Percentiles rank a stretch among this genome's conserved stretches.
Conservation (phyloP, 2,797 vertebrate genomes). For the Morus bassanus region DNA sequence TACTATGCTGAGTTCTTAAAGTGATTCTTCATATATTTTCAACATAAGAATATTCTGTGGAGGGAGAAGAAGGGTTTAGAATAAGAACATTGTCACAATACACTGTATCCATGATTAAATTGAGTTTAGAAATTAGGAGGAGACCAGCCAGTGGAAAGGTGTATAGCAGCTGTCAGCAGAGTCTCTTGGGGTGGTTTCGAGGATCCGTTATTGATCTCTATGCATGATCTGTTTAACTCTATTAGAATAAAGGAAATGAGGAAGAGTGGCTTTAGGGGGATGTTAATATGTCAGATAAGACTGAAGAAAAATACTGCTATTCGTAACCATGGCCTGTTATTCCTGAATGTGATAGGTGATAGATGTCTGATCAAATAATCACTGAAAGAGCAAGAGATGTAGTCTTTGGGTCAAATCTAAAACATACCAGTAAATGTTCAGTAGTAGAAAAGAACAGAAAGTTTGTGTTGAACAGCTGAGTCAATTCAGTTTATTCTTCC, state of each 20-base stretch:
- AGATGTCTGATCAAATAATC: background rate
- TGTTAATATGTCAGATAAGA: background rate
- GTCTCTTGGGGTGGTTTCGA: background rate
- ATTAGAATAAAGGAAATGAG: background rate
- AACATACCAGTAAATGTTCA: background rate
- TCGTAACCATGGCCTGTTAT: background rate
- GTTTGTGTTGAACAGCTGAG: background rate
- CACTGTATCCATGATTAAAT: background rate
- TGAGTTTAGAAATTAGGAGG: background rate
- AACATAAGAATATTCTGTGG: background rate
- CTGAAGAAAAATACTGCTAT: background rate
- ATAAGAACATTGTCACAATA: background rate
- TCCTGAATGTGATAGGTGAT: background rate
- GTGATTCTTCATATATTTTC: background rate
- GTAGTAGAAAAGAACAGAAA: background rate
- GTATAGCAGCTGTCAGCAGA: background rate
- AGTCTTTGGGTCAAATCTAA: background rate
- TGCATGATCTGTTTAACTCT: background rate
- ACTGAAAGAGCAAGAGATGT: background rate
- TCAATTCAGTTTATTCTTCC: background rate
- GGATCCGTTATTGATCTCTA: background rate
- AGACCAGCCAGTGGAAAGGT: background rate
- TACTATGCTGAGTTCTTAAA: background rate
- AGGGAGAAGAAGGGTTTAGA: background rate
- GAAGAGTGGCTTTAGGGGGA: background rate